phyloP scores from a whole-genome alignment of 2,888 invertebrate species.

The Drosophila barbarae region DNA sequence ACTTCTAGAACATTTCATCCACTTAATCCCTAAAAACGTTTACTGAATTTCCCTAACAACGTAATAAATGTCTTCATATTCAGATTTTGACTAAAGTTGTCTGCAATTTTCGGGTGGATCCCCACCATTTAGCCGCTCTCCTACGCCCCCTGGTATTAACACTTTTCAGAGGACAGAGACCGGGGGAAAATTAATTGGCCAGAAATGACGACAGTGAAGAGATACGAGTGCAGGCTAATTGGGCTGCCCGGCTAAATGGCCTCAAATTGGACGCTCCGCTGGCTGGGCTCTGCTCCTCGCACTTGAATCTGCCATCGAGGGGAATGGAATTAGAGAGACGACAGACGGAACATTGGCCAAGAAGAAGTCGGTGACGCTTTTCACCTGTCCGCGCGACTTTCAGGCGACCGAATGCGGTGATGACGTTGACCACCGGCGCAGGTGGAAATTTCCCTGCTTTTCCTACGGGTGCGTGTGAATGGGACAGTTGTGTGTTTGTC shows the following conservation, averaged over 20 bases:
- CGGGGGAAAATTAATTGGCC: conserved; percentile 28
- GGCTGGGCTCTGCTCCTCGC: conserved; percentile 8
- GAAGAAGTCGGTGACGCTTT: conserved; percentile 49
- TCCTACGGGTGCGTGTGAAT: conserved; percentile 63
- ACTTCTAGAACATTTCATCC: background rate
- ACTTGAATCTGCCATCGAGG: conserved; percentile 1
- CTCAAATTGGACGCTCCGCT: conserved; percentile 54
- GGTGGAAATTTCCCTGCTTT: conserved; percentile 51
- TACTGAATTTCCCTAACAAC: background rate
- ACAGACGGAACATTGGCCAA: conserved; percentile 26
- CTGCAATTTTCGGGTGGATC: conserved; percentile 8
- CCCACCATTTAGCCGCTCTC: background rate
- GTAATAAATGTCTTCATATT: conserved; percentile 12
- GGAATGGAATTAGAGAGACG: conserved; percentile 30
- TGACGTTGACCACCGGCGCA: conserved; percentile 66
- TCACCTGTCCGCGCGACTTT: conserved; percentile 54
- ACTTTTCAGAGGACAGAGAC: conserved; percentile 4
- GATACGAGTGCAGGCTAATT: conserved; percentile 46
- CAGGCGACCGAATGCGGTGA: conserved; percentile 46
- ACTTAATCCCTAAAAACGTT: background rate
- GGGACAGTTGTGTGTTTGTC: conserved; percentile 54
- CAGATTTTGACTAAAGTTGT: background rate
- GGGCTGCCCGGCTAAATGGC: conserved; percentile 49
- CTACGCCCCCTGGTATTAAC: conserved; percentile 24
- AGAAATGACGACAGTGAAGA: conserved; percentile 18